phyloP scores from a whole-genome alignment of 2,797 vertebrate species.

The Hyperoplus lanceolatus region DNA sequence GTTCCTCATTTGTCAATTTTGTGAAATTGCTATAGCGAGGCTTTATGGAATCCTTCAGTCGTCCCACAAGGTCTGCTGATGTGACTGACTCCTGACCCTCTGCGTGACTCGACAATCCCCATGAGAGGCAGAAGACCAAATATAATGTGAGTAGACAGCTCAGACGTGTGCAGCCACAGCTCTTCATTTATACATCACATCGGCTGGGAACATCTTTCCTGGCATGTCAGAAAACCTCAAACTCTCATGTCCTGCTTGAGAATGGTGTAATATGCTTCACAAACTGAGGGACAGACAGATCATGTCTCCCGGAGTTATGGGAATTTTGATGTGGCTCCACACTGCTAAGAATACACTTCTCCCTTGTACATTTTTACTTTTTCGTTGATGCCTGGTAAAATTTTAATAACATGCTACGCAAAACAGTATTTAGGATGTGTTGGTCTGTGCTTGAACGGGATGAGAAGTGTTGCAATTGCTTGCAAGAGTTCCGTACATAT shows the following conservation, averaged over 20 bases:
- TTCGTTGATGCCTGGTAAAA: conserved; percentile 21
- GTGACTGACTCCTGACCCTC: conserved; percentile 54
- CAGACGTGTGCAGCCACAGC: conserved; percentile 48
- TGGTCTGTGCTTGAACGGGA: conserved; percentile 10
- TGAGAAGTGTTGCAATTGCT: conserved; percentile 51
- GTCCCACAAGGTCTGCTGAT: conserved; percentile 32
- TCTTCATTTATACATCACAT: conserved; percentile 74
- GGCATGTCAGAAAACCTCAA: conserved; percentile 56
- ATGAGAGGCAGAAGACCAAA: conserved; percentile 24
- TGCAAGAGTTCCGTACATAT: conserved; percentile 39
- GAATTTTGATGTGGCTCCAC: conserved; percentile 10
- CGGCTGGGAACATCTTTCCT: conserved; percentile 42
- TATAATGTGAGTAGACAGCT: conserved; percentile 71
- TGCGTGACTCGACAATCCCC: conserved; percentile 7
- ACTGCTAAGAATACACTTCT: background rate
- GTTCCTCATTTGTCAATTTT: conserved; percentile 18
- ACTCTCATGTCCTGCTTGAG: conserved; percentile 29
- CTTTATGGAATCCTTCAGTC: conserved; percentile 19
- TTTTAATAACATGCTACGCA: background rate
- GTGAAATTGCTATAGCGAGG: conserved; percentile 27
- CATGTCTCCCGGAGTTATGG: conserved; percentile 1
- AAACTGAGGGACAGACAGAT: conserved; percentile 32
- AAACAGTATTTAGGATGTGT: conserved; percentile 17
- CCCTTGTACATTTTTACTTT: conserved; percentile 4
- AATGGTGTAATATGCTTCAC: conserved; percentile 35